Evolutionary conservation across 2,113 vertebrate genomes (phyloP), one percentile per base, ranked within the genome.

Genomic region (Hirundichthys speculiger): DNA sequence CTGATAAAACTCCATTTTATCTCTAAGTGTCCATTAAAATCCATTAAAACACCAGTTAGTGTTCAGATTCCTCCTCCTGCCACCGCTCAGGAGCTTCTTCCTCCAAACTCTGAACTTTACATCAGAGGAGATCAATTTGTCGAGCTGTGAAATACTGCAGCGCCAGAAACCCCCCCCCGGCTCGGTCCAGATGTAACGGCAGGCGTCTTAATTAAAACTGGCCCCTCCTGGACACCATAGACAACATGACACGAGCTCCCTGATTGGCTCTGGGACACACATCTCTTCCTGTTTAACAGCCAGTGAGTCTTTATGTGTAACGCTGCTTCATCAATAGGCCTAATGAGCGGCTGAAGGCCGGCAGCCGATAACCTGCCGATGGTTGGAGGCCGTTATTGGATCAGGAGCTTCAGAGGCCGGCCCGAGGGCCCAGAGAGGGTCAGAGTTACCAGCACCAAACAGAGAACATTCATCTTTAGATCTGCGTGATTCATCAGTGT

Each of bases 201-300:
- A 15, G 55, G 43, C 6, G 72, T 73, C 73, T 85, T 83, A 79
- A 86, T 88, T 86, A 80, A 80, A 85, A 64, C 30, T n/a, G 80
- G 59, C 78, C 69, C 70, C 76, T 83, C 70, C 65, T 25, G 71
- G 62, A 49, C 53, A 16, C 78, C 80, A 80, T 85, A 64, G 82
- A 80, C 84, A 79, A 78, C 77, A 74, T 82, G 84, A 86, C 80
- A 80, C 30, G 0, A 73, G 77, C 78, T 19, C 57, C 52, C 82
- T 83, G 84, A 90, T 86, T 87, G 86, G 86, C 83, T 83, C 67
- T 54, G 71, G 80, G 83, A 84, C 81, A 86, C 62, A 56, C 65
- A 81, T 87, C 86, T 54, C 85, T 75, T 88, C 84, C 74, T 79
- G 82, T 88, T 85, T 87, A 89, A 85, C 78, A 55, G 18, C 58